Conservation (phyloP, 2,888 invertebrate genomes). For the Cremastobaeus sp. region DNA sequence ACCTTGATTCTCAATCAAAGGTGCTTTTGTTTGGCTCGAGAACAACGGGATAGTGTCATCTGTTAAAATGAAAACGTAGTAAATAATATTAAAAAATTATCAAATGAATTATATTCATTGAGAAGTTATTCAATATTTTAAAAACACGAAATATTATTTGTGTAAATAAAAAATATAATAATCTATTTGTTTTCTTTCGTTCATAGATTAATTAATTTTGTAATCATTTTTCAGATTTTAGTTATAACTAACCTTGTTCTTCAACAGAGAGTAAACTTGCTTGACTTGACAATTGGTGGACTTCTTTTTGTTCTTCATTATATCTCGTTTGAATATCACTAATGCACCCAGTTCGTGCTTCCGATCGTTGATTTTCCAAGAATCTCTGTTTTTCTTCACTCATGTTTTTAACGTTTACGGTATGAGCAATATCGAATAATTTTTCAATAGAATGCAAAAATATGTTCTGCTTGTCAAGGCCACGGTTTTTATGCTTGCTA, state of each 20-base stretch:
- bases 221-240: not conserved
- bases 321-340: slow-evolving; percentile 1
- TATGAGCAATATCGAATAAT: slow-evolving; percentile 57
- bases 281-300: not conserved
- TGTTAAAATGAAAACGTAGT: not conserved
- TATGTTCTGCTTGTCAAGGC: slow-evolving; percentile 40
- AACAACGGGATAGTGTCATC: not conserved
- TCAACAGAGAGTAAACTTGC: not conserved
- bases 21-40: not conserved
- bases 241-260: not conserved
- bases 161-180: not conserved
- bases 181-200: not conserved
- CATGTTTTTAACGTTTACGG: slow-evolving; percentile 46
- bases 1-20: not conserved
- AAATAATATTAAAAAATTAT: not conserved
- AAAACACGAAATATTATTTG: not conserved
- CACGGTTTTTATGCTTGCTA: slow-evolving; percentile 35
- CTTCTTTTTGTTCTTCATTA: slow-evolving; percentile 4
- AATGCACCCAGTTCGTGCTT: slow-evolving; percentile 27
- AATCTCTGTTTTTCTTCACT: slow-evolving; percentile 17
- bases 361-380: slow-evolving; percentile 25
- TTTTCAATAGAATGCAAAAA: slow-evolving; percentile 49
- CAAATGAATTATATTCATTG: slow-evolving; percentile 8
- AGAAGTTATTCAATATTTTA: slow-evolving; percentile 1
- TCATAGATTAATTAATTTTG: not conserved